These are phyloP conservation scores for Mustela nigripes DNA, from an alignment of 2,113 vertebrate genomes.

Conservation along the genomic window DNA sequence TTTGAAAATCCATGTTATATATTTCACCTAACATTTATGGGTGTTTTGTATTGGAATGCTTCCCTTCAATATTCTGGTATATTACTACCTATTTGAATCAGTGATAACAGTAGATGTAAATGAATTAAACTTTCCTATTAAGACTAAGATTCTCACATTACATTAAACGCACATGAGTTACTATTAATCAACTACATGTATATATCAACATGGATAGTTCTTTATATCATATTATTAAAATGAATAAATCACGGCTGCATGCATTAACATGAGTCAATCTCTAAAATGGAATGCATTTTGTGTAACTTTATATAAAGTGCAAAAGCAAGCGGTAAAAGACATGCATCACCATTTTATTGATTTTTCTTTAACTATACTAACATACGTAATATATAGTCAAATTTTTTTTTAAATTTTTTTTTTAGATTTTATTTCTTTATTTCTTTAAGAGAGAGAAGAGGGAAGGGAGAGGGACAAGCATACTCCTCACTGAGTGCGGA, in stretches of 20 bases:
- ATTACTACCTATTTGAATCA: background rate
- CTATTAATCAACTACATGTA: background rate
- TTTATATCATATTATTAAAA: background rate
- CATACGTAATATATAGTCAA: constrained; percentile 33
- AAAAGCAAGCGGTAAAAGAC: background rate
- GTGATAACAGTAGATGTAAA: background rate
- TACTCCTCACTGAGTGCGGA: no score
- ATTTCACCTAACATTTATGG: background rate
- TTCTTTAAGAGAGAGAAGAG: no score
- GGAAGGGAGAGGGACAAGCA: no score
- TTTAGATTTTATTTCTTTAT: no score
- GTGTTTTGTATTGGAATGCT: background rate
- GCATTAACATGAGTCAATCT: background rate
- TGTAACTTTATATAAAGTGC: background rate
- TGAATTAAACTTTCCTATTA: background rate
- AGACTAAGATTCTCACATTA: background rate
- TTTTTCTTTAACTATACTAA: background rate
- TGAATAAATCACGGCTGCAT: background rate
- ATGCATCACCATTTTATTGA: background rate
- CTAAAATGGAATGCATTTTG: constrained; percentile 47
- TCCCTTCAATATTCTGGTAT: background rate
- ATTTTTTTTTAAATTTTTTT: background rate
- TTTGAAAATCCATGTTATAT: background rate
- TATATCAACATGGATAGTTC: background rate
- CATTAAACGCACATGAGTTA: background rate